Base-by-base conservation (phyloP, 2,888 invertebrate species). In the Tubiluchus corallicola region DNA sequence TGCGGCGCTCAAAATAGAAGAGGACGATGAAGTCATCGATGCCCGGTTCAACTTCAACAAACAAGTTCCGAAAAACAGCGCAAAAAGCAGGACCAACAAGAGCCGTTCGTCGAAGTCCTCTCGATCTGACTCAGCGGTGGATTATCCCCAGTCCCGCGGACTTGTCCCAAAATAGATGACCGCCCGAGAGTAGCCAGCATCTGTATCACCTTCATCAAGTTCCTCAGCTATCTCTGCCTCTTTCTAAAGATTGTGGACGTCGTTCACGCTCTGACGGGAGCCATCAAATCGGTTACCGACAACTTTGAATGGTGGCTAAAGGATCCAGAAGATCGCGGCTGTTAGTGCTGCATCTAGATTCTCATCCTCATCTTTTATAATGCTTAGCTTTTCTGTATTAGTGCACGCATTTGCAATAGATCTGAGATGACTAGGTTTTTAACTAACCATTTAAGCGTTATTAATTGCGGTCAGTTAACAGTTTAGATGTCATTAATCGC, bases 1-100 rank as follows among this genome's bases (percentile, higher is more conserved):
- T 48, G 73, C 72, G 48, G 73, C 74, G 29, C 65, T 76, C 71
- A 64, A 79, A 74, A 66, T 61, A 49, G 66, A 66, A 48, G 63
- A 61, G 17, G 65, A 66, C 47, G 47, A 45, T 5, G 15, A 46
- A 2, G 44, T 46, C 17, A 29, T 29, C 29, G 29, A 29, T n/a
- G 29, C 29, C 9, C 9, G 29, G 9, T 29, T 29, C 9, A 29
- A 29, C 29, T 9, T 9, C 29, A 9, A 9, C 9, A 29, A 29
- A n/a, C n/a, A n/a, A n/a, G n/a, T n/a, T n/a, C 29, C 29, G 29
- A 29, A 29, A n/a, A 29, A 9, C 9, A 9, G 29, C 29, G n/a
- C n/a, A n/a, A 29, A 29, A n/a, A n/a, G n/a, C 29, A 29, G n/a
- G 29, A 9, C n/a, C 9, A 29, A 29, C 29, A 29, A 29, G 29